phyloP scores from a whole-genome alignment of 2,797 vertebrate species.

The Rhabdophis nuchalis region DNA sequence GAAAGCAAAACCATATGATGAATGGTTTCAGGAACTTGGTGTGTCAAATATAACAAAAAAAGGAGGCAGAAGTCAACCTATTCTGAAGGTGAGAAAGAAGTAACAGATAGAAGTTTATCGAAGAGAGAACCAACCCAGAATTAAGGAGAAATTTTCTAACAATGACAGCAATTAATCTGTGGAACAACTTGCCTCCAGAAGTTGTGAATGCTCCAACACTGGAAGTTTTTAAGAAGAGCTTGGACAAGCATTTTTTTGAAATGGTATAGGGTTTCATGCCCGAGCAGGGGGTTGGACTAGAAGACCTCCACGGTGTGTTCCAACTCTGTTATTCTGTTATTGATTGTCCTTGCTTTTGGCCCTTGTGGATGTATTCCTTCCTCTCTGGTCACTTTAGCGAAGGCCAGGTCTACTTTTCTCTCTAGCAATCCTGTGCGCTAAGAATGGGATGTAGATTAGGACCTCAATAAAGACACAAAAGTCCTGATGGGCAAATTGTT shows the following conservation, averaged over 20 bases:
- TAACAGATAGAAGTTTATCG: background rate
- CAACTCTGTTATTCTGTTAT: too few relatives aligned
- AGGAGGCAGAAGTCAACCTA: background rate
- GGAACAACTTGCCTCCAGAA: too few relatives aligned
- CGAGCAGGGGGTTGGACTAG: too few relatives aligned
- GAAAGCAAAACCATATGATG: too few relatives aligned
- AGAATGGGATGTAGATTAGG: background rate
- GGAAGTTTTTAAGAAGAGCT: too few relatives aligned
- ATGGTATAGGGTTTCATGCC: too few relatives aligned
- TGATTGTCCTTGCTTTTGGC: background rate
- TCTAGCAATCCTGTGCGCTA: background rate
- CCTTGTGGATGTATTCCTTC: background rate
- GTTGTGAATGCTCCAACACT: too few relatives aligned
- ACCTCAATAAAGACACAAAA: background rate
- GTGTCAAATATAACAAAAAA: too few relatives aligned
- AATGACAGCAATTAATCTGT: too few relatives aligned
- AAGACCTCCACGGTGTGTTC: too few relatives aligned
- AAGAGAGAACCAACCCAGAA: background rate
- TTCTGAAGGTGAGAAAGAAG: background rate
- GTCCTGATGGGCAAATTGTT: background rate
- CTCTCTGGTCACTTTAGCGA: background rate
- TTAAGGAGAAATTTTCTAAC: background rate
- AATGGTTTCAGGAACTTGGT: too few relatives aligned
- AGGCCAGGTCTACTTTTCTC: background rate
- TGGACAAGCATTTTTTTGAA: too few relatives aligned